Evolutionary conservation across 2,888 invertebrate genomes (phyloP).

Genomic region (Gortyna flavago): DNA sequence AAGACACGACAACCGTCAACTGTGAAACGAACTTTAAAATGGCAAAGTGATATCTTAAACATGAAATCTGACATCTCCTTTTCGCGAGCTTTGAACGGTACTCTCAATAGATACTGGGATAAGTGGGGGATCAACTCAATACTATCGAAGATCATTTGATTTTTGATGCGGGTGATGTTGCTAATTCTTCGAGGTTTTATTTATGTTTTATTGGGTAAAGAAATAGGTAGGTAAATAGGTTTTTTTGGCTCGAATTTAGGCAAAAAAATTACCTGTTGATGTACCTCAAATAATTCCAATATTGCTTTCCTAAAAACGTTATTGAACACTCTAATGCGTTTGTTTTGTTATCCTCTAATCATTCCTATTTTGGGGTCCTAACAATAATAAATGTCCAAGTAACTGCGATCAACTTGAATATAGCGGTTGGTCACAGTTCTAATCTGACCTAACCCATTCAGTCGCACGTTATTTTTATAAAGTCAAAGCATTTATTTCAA

Average conservation of each 20-base stretch:
- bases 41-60: slow-evolving; percentile 27
- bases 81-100: slow-evolving; percentile 34
- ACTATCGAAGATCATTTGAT: slow-evolving; percentile 22
- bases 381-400: too few relatives aligned
- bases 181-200: neutral
- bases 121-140: slow-evolving; percentile 49
- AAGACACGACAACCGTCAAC: slow-evolving; percentile 12
- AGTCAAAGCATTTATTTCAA: too few relatives aligned
- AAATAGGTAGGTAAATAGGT: neutral
- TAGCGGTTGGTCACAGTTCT: too few relatives aligned
- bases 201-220: neutral
- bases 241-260: neutral
- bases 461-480: too few relatives aligned
- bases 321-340: neutral
- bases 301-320: neutral
- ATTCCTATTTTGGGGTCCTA: too few relatives aligned
- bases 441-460: too few relatives aligned
- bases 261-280: too few relatives aligned
- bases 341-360: too few relatives aligned
- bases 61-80: slow-evolving; percentile 31
- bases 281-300: neutral
- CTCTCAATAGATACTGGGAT: slow-evolving; percentile 38
- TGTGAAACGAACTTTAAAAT: slow-evolving; percentile 38
- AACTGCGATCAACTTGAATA: too few relatives aligned
- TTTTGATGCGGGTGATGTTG: slow-evolving; percentile 19